Evolutionary conservation across 2,113 vertebrate species (phyloP), one percentile per base, ranked within the genome.

Genomic region (Micronycteris hirsuta): DNA sequence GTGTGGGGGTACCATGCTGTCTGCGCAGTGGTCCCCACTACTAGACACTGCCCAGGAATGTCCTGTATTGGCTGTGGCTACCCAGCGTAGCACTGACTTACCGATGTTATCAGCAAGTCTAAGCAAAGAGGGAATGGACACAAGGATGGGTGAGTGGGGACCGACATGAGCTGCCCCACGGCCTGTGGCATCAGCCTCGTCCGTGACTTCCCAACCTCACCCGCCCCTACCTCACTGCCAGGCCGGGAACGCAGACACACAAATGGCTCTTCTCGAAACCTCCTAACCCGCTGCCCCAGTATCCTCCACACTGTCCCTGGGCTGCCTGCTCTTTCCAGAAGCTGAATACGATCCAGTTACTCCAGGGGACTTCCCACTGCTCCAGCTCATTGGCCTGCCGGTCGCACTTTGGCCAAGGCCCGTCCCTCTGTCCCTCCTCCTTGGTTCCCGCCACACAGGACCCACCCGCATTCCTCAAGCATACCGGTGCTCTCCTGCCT

Each of bases 151-250:
- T 5, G 4, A 31, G 5, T 4, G 2, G 36, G 36, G 31, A 26
- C 41, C 7, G 12, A 28, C 33, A 3, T 0, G 4, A 7, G 22
- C 0, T 17, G 9, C 10, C 43, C 15, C 0, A 1, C 28, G 36
- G 26, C 7, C 47, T 22, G 2, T 43, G 45, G 6, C 28, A 5
- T n/a, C 20, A 6, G 43, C 17, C 20, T 47, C 33, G 12, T 28
- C 45, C 17, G 0, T 5, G 17, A 28, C 10, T 58, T 78, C 33
- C 43, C 14, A 6, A 0, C 11, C 20, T 7, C 13, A 5, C 20
- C 16, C 1, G 3, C 2, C 3, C 19, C 7, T 33, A n/a, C 67
- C 15, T 56, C 36, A 77, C 5, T 54, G 45, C 2, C 54, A n/a
- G 8, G 3, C 2, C 20, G 43, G 13, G 17, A 12, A 43, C 7